Percentiles rank a stretch among this genome's conserved stretches.
phyloP scores from a whole-genome alignment of 2,113 vertebrate genomes.

The Pseudorasbora parva region DNA sequence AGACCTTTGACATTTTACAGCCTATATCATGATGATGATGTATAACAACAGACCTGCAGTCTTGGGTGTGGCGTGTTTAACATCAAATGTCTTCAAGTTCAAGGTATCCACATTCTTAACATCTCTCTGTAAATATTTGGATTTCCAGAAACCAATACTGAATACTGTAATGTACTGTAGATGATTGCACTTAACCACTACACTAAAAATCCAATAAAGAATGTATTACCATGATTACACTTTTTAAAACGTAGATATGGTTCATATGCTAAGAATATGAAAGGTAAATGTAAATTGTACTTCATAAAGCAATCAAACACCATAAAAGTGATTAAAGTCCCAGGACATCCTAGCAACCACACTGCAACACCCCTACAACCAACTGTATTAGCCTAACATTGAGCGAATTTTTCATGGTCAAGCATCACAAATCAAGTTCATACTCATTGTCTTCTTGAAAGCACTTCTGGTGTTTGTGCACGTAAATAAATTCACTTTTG shows the following conservation, averaged over 20 bases:
- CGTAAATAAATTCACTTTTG: not conserved
- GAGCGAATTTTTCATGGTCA: not conserved
- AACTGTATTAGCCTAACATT: not conserved
- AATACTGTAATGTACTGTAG: not conserved
- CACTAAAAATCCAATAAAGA: not conserved
- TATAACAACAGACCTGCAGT: not conserved
- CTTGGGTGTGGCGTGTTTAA: constrained; percentile 20
- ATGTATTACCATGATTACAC: not conserved
- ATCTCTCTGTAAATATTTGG: not conserved
- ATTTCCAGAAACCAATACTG: not conserved
- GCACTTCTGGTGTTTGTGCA: not conserved
- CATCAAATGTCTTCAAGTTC: constrained; percentile 1
- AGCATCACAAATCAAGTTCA: not conserved
- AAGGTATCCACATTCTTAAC: not conserved
- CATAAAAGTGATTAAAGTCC: not conserved
- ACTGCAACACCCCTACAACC: not conserved
- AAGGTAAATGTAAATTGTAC: not conserved
- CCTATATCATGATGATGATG: not conserved
- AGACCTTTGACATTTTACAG: not conserved
- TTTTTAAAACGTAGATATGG: not conserved
- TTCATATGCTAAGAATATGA: too few species aligned
- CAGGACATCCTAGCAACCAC: not conserved
- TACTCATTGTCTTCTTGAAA: not conserved
- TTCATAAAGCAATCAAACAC: not conserved
- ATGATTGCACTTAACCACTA: not conserved